Percentiles rank a stretch among this genome's conserved stretches.
phyloP scores from a whole-genome alignment of 2,797 vertebrate genomes.

The Eupleurogrammus muticus region DNA sequence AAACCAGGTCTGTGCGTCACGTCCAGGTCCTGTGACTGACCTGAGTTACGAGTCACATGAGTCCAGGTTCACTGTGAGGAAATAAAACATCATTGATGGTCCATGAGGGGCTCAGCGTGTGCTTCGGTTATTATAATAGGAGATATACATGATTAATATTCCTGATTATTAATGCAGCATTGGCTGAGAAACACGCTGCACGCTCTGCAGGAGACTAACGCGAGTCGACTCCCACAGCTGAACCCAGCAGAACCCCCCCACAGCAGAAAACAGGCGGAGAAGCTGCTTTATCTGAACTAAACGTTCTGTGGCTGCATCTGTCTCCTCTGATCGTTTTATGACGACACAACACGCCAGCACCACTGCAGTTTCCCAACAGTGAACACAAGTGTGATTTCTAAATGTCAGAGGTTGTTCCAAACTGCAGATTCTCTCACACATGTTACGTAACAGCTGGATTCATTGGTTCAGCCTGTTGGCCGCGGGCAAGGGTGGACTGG shows the following conservation, averaged over 20 bases:
- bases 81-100: no score
- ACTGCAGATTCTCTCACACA: not conserved
- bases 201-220: not conserved
- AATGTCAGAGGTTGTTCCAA: not conserved
- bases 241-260: not conserved
- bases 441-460: not conserved
- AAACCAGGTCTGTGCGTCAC: no score
- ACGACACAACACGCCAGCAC: not conserved
- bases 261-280: not conserved
- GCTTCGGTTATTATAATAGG: no score
- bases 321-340: not conserved
- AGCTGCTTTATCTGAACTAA: constrained; percentile 8
- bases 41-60: no score
- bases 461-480: not conserved
- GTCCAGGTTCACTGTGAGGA: no score
- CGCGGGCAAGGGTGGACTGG: not conserved
- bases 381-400: not conserved
- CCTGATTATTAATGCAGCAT: no score
- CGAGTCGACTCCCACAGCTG: not conserved
- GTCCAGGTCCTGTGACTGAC: no score
- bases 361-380: not conserved
- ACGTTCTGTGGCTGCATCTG: not conserved
- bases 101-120: no score
- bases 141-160: no score
- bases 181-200: no score